Percentiles rank a stretch among this genome's conserved stretches.
Evolutionary conservation across 2,113 vertebrate species (phyloP).

Genomic region (Coracopsis vasa): DNA sequence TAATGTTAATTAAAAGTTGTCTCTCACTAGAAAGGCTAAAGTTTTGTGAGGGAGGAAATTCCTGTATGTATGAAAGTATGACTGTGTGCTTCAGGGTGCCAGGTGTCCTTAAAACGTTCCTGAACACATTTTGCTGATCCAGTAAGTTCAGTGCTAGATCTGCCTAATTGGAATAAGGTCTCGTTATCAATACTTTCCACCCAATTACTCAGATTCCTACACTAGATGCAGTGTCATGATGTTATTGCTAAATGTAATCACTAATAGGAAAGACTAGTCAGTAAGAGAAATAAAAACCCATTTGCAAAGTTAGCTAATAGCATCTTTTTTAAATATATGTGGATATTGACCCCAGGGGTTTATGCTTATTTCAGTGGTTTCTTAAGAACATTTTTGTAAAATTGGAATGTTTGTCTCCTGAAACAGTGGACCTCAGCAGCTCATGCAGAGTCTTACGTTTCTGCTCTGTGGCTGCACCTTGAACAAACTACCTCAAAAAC

Average conservation of each 20-base stretch:
- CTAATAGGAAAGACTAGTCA: background rate
- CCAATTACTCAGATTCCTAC: background rate
- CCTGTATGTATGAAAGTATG: background rate
- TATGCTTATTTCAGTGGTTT: background rate
- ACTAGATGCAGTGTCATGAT: background rate
- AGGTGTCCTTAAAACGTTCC: background rate
- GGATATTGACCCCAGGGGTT: background rate
- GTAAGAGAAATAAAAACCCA: background rate
- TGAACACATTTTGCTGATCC: background rate
- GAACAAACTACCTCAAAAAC: background rate
- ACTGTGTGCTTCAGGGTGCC: background rate
- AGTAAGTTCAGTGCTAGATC: background rate
- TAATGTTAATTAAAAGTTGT: background rate
- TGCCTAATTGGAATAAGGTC: background rate
- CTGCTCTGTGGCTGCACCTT: background rate
- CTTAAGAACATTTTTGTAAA: background rate
- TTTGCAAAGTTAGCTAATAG: background rate
- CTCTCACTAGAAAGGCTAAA: background rate
- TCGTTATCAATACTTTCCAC: conserved; percentile 9
- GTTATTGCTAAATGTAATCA: background rate
- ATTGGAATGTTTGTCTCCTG: background rate
- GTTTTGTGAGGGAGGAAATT: background rate
- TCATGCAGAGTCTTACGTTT: background rate
- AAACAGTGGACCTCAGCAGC: background rate
- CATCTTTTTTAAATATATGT: background rate